These are phyloP conservation scores for Neelides sp. DNA, from an alignment of 1,140 invertebrate genomes.

Conservation along the genomic window DNA sequence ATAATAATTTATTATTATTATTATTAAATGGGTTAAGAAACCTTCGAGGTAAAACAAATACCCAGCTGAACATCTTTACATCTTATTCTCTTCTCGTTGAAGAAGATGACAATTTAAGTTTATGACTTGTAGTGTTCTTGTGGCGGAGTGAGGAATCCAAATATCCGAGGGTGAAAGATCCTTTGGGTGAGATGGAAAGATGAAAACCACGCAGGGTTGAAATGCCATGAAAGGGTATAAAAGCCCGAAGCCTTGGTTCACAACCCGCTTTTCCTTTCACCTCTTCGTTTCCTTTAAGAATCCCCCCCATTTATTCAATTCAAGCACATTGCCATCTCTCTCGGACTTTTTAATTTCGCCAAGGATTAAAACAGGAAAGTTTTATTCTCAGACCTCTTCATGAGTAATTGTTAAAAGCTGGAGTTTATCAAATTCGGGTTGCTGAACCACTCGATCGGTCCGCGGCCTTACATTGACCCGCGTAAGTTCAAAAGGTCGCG, in stretches of 20 bases:
- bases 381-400: not conserved
- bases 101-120: no score
- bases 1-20: no score
- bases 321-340: not conserved
- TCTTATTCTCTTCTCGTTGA: no score
- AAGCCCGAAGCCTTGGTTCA: not conserved
- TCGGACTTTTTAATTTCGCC: not conserved
- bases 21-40: no score
- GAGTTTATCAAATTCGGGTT: conserved; percentile 31
- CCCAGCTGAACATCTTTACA: no score
- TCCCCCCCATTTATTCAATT: not conserved
- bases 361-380: not conserved
- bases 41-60: no score
- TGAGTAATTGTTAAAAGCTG: conserved; percentile 21
- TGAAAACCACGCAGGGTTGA: no score
- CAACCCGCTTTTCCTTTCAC: not conserved
- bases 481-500: not conserved
- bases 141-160: no score
- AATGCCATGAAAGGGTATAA: not conserved
- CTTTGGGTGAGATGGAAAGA: no score
- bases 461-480: conserved; percentile 19
- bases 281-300: not conserved
- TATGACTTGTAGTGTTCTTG: no score
- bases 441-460: conserved; percentile 29
- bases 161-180: no score